phyloP scores from a whole-genome alignment of 2,888 invertebrate genomes.

The Torymus auratus region DNA sequence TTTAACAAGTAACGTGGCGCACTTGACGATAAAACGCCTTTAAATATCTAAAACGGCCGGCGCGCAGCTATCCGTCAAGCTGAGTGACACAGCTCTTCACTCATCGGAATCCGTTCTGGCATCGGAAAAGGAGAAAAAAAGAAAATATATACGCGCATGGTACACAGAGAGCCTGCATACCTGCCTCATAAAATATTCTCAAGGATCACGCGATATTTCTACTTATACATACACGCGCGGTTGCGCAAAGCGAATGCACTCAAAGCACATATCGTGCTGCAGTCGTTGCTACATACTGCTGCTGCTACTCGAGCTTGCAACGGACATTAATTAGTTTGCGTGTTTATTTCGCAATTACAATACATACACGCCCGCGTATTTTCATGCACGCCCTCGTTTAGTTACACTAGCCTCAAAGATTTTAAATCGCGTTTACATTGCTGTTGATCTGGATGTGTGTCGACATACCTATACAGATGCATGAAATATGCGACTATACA shows the following conservation, averaged over 20 bases:
- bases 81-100: neutral
- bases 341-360: slow-evolving; percentile 28
- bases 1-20: too few species aligned
- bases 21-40: slow-evolving; percentile 3
- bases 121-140: neutral
- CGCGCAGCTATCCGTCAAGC: neutral
- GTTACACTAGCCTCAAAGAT: neutral
- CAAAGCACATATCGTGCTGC: slow-evolving; percentile 11
- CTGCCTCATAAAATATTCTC: slow-evolving; percentile 33
- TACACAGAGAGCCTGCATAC: neutral
- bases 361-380: slow-evolving; percentile 1
- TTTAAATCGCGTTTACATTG: neutral
- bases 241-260: neutral
- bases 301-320: slow-evolving; percentile 14
- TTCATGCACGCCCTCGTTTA: neutral
- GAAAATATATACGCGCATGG: neutral
- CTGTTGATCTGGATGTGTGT: too few species aligned
- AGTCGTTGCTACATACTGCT: too few species aligned
- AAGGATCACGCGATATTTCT: slow-evolving; percentile 32
- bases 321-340: slow-evolving; percentile 29
- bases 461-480: too few species aligned
- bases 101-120: neutral
- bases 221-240: neutral
- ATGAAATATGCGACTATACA: too few species aligned
- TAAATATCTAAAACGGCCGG: neutral